Evolutionary conservation across 2,888 invertebrate genomes (phyloP).

Genomic region (Eupithecia subfuscata): DNA sequence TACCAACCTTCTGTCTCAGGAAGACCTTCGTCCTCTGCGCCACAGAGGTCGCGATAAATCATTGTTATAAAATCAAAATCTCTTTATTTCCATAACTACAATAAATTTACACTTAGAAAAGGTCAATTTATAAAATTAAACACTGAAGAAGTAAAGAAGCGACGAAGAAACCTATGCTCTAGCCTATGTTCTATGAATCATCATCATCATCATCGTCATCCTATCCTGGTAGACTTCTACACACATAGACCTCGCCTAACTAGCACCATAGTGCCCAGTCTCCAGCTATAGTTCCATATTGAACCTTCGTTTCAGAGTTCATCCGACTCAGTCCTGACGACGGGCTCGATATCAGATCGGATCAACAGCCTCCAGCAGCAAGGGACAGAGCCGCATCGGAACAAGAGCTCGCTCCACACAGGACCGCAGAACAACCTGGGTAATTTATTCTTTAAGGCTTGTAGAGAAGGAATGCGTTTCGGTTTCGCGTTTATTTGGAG

Average conservation of each 20-base stretch:
- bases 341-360: slow-evolving; percentile 75
- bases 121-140: too few species aligned
- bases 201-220: neutral
- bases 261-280: neutral
- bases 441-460: slow-evolving; percentile 40
- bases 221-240: neutral
- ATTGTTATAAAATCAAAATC: too few species aligned
- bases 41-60: neutral
- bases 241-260: neutral
- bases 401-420: slow-evolving; percentile 74
- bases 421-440: slow-evolving; percentile 66
- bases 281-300: neutral
- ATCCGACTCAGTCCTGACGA: slow-evolving; percentile 84
- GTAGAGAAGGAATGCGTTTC: too few species aligned
- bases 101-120: too few species aligned
- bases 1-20: neutral
- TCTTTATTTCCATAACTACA: too few species aligned
- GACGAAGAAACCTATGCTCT: too few species aligned
- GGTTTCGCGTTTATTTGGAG: too few species aligned
- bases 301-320: slow-evolving; percentile 77
- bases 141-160: too few species aligned
- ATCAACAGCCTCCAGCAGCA: slow-evolving; percentile 85
- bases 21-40: neutral
- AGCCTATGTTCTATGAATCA: neutral
- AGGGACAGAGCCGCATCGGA: slow-evolving; percentile 67